phyloP scores from a whole-genome alignment of 2,888 invertebrate species.

The Cremastobaeus sp. region DNA sequence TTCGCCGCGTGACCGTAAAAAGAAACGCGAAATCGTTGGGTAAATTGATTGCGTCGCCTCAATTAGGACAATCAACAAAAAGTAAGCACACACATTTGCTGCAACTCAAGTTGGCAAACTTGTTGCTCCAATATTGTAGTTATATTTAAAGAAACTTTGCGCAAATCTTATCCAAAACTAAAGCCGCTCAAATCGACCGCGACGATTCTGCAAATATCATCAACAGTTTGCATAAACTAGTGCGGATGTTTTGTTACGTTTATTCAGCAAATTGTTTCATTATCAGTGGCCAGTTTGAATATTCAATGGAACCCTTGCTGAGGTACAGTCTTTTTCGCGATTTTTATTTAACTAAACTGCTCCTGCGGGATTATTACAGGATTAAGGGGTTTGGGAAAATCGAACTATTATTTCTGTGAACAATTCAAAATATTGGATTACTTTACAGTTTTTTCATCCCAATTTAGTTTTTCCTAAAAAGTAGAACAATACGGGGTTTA shows the following conservation, averaged over 20 bases:
- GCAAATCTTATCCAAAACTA: conserved; percentile 24
- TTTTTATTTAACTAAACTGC: too few relatives aligned
- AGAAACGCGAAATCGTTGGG: conserved; percentile 13
- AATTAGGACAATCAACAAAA: conserved; percentile 45
- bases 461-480: too few relatives aligned
- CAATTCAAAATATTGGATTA: too few relatives aligned
- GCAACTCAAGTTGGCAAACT: conserved; percentile 27
- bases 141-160: conserved; percentile 46
- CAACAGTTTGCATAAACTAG: conserved; percentile 29
- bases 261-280: conserved; percentile 24
- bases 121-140: conserved; percentile 51
- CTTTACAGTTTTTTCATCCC: too few relatives aligned
- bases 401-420: too few relatives aligned
- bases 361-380: too few relatives aligned
- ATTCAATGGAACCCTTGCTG: conserved; percentile 14
- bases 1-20: conserved; percentile 15
- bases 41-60: conserved; percentile 33
- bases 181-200: conserved; percentile 34
- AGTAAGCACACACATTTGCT: conserved; percentile 23
- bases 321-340: too few relatives aligned
- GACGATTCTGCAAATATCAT: conserved; percentile 30
- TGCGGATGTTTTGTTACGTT: conserved; percentile 32
- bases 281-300: conserved; percentile 19
- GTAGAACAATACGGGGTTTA: too few relatives aligned
- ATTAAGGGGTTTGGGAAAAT: too few relatives aligned